Percentiles rank a stretch among this genome's conserved stretches.
These are phyloP conservation scores for Maccullochella peelii DNA, from an alignment of 2,113 vertebrate species.

Conservation along the genomic window DNA sequence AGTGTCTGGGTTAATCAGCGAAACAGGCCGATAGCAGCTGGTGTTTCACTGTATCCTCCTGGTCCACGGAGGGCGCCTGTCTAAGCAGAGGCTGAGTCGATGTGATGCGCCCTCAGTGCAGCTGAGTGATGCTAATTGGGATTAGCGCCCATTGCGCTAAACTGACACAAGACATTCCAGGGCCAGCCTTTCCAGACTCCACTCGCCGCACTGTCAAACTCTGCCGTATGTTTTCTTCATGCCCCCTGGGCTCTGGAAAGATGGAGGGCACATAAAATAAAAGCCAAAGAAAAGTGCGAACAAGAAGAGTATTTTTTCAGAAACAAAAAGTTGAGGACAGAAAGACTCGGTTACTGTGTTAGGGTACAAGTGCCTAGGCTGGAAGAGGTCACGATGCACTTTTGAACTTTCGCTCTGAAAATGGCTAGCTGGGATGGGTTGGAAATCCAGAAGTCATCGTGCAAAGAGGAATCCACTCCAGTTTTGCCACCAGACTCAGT, in stretches of 20 bases:
- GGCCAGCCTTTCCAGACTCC: slow-evolving; percentile 51
- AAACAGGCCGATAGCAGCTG: slow-evolving; percentile 80
- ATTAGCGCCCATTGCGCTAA: slow-evolving; percentile 75
- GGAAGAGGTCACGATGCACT: slow-evolving; percentile 77
- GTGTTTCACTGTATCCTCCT: slow-evolving; percentile 67
- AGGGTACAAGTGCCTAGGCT: slow-evolving; percentile 20
- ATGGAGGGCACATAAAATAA: slow-evolving; percentile 41
- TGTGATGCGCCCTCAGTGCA: slow-evolving; percentile 71
- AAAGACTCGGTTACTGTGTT: slow-evolving; percentile 11
- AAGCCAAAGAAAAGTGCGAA: slow-evolving; percentile 20
- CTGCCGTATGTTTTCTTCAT: slow-evolving; percentile 66
- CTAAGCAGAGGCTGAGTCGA: slow-evolving; percentile 72
- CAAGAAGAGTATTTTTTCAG: slow-evolving; percentile 26
- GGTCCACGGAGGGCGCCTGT: slow-evolving; percentile 75
- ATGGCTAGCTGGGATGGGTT: slow-evolving; percentile 24
- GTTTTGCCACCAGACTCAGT: slow-evolving; percentile 48
- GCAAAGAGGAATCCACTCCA: slow-evolving; percentile 48
- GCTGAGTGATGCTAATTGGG: slow-evolving; percentile 79
- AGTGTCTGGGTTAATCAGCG: slow-evolving; percentile 81
- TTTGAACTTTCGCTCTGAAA: slow-evolving; percentile 76
- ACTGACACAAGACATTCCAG: slow-evolving; percentile 73
- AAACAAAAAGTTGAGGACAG: slow-evolving; percentile 34
- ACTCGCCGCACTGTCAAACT: slow-evolving; percentile 59
- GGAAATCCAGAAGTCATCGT: slow-evolving; percentile 63
- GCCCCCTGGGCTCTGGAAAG: slow-evolving; percentile 51